Evolutionary conservation across 2,113 vertebrate genomes (phyloP).

Genomic region (Apteryx owenii): DNA sequence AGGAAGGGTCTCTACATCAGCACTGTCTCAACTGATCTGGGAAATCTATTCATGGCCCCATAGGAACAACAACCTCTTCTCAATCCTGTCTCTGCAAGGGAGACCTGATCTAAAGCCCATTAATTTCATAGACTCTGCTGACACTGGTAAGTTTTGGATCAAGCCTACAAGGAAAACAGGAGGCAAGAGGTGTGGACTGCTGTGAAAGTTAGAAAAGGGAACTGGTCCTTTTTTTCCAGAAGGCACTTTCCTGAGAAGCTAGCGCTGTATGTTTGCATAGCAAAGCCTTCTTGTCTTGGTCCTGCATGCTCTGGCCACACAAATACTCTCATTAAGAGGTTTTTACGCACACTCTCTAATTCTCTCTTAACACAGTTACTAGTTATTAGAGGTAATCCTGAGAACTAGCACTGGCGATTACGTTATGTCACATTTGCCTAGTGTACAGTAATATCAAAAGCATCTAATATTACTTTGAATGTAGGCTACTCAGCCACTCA

Average conservation of each 20-base stretch:
- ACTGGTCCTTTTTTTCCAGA: neutral
- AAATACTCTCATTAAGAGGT: neutral
- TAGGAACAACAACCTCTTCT: neutral
- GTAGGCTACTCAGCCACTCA: neutral
- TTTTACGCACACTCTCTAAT: neutral
- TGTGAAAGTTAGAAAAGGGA: neutral
- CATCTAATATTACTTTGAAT: neutral
- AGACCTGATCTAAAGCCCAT: neutral
- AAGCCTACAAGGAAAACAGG: neutral
- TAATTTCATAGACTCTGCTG: neutral
- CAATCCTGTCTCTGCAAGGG: fast-evolving
- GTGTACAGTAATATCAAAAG: neutral
- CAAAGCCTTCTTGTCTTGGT: neutral
- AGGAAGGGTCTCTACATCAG: neutral
- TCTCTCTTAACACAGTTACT: neutral
- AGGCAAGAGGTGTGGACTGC: neutral
- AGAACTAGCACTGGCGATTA: neutral
- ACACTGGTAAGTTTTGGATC: neutral
- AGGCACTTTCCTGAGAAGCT: neutral
- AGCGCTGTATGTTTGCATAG: neutral
- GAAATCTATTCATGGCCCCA: neutral
- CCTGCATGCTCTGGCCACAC: neutral
- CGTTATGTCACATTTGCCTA: neutral
- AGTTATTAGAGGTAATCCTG: neutral
- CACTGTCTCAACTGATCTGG: neutral